Base-by-base conservation (phyloP, 2,113 vertebrate genomes). In the Tinamus guttatus region DNA sequence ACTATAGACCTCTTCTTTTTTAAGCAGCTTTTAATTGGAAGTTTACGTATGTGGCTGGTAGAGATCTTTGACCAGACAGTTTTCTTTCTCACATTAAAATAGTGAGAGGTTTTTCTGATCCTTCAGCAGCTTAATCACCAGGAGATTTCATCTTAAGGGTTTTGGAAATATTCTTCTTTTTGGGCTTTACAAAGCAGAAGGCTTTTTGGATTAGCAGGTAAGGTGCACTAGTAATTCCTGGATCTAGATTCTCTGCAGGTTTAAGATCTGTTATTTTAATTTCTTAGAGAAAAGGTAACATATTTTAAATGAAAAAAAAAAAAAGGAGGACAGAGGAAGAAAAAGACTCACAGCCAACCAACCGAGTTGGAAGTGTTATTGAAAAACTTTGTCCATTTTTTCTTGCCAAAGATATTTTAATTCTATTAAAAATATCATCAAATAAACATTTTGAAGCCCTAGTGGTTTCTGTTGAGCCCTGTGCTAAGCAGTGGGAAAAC, bases 361-460 rank as follows among this genome's bases (percentile, higher is more conserved):
- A 36, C 17, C 8, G 49, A 7, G 11, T n/a, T 56, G 51, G 34
- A 68, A 81, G 25, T 32, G 30, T 81, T 91, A 36, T 36, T 88
- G 34, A 79, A 93, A 87, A 76, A 41, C 34, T 64, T 75, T 28
- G 8, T 36, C 43, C 9, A 1, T 74, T 85, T 82, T 49, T 49
- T 62, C 43, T 54, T 81, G 54, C 71, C 32, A 52, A 82, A 62
- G n/a, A 36, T 27, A n/a, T 77, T 82, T n/a, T 8, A 65, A 21
- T 63, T 65, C 17, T 67, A 82, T 32, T 0, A 36, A 87, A 92
- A 93, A 41, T 27, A 76, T 3, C 63, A 78, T 12, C 24, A 70
- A 34, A 47, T 47, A 13, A 34, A 63, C 0, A 0, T 69, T 80
- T 76, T 59, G 73, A 74, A 85, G 60, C 40, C 27, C 8, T 19